Evolutionary conservation across 2,888 invertebrate species (phyloP).

Genomic region (Epistrophe eligans): DNA sequence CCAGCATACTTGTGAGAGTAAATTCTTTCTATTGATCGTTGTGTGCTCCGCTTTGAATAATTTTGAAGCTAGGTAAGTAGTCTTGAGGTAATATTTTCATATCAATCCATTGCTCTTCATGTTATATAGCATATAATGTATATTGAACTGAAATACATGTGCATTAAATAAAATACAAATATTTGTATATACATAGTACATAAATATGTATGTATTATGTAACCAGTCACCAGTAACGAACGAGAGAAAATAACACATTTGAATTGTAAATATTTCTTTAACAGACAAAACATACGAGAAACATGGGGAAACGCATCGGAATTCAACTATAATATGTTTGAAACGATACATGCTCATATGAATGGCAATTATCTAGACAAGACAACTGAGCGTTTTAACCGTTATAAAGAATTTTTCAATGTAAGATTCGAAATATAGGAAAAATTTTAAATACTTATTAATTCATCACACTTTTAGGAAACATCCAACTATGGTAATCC

Average conservation of each 20-base stretch:
- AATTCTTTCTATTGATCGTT: slow-evolving; percentile 88
- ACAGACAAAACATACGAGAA: slow-evolving; percentile 82
- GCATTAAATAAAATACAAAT: no score
- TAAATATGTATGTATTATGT: no score
- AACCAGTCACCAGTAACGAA: no score
- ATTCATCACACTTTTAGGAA: slow-evolving; percentile 51
- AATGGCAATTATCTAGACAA: slow-evolving; percentile 80
- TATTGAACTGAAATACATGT: no score
- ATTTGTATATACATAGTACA: no score
- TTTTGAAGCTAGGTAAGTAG: slow-evolving; percentile 86
- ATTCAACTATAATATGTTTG: slow-evolving; percentile 82
- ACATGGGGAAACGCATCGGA: slow-evolving; percentile 83
- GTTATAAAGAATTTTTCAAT: slow-evolving; percentile 79
- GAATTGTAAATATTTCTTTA: slow-evolving; percentile 12
- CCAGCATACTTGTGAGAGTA: slow-evolving; percentile 85
- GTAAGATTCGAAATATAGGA: slow-evolving; percentile 60
- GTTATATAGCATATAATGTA: no score
- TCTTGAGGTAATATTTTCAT: not conserved
- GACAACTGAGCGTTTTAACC: slow-evolving; percentile 77
- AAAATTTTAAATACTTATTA: not conserved
- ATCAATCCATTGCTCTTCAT: no score
- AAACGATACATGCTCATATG: slow-evolving; percentile 80
- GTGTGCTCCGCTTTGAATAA: slow-evolving; percentile 90
- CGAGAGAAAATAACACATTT: not conserved
- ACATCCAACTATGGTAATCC: slow-evolving; percentile 58